Conservation (phyloP, 2,113 vertebrate species). For the Hemicordylus capensis region DNA sequence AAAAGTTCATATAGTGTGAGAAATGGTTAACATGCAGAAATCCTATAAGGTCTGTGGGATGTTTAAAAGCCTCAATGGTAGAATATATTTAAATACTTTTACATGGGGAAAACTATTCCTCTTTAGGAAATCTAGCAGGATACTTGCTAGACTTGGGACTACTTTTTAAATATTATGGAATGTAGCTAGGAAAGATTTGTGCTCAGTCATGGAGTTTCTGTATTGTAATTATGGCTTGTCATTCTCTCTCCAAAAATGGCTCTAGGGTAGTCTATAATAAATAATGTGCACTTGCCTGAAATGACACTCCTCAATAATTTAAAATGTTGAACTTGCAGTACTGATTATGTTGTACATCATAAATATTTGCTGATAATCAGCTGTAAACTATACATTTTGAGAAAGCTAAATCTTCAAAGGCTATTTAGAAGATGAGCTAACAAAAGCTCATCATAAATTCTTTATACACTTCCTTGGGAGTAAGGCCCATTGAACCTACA, state of each 20-base stretch:
- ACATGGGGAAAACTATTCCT: not conserved
- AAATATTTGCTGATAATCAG: not conserved
- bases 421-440: no score
- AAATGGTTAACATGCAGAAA: not conserved
- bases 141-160: not conserved
- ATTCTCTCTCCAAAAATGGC: not conserved
- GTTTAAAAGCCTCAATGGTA: not conserved
- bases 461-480: no score
- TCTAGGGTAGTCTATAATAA: not conserved
- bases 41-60: not conserved
- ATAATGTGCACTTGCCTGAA: not conserved
- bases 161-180: not conserved
- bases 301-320: not conserved
- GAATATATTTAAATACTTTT: not conserved
- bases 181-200: conserved; percentile 1
- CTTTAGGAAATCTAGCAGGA: not conserved
- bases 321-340: not conserved
- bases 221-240: conserved; percentile 1
- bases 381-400: not conserved
- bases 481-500: no score
- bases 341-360: not conserved
- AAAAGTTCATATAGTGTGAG: not conserved
- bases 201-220: conserved; percentile 7
- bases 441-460: no score
- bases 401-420: no score